Conservation (phyloP, 2,113 vertebrate species). For the Prionailurus viverrinus region DNA sequence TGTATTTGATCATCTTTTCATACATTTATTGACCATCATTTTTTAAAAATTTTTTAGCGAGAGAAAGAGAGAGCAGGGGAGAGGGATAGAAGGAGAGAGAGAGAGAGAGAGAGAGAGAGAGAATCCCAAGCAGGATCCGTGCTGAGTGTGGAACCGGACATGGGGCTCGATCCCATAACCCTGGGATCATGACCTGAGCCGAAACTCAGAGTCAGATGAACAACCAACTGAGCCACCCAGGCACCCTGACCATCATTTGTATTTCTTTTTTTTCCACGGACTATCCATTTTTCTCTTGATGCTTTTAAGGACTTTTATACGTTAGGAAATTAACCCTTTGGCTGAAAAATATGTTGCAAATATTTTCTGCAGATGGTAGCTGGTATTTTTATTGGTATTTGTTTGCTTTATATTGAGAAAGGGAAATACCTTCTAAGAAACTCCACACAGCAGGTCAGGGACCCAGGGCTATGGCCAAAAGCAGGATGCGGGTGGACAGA, state of each 20-base stretch:
- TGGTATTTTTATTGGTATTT: background rate
- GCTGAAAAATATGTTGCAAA: background rate
- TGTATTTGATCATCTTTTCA: background rate
- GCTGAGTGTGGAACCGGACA: too few species aligned
- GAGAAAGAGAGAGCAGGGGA: too few species aligned
- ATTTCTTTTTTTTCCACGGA: background rate
- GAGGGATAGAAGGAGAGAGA: too few species aligned
- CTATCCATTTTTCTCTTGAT: background rate
- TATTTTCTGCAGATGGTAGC: background rate
- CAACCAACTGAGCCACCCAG: too few species aligned
- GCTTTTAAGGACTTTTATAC: background rate
- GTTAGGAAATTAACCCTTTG: background rate
- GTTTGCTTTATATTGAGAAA: background rate
- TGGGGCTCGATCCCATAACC: too few species aligned
- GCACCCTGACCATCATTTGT: background rate
- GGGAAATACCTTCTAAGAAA: background rate
- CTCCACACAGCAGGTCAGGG: fast-evolving
- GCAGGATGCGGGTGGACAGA: fast-evolving
- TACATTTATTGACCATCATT: fast-evolving
- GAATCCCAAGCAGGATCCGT: too few species aligned
- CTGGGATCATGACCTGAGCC: too few species aligned
- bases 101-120: too few species aligned
- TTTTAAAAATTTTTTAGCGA: too few species aligned
- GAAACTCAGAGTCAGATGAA: too few species aligned
- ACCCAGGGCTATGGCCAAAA: background rate